Evolutionary conservation across 1,140 invertebrate species (phyloP).

Genomic region (Euwallacea similis): DNA sequence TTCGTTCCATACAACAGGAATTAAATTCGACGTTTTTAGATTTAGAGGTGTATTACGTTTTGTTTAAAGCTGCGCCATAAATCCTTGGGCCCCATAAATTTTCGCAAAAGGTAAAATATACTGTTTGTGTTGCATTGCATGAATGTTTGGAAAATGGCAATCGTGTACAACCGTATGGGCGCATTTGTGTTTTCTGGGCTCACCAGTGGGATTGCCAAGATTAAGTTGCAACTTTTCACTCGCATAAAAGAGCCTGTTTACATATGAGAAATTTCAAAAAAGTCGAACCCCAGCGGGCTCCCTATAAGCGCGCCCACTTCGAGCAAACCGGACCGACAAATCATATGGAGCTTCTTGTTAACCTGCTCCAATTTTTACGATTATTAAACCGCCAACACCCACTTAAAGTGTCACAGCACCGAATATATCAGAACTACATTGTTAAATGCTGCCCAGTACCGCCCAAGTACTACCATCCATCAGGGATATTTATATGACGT

Average conservation of each 20-base stretch:
- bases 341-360: constrained; percentile 31
- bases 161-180: too few relatives aligned
- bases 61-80: constrained; percentile 19
- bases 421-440: constrained; percentile 30
- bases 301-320: not conserved
- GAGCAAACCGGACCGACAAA: constrained; percentile 21
- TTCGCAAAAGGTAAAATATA: constrained; percentile 23
- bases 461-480: constrained; percentile 27
- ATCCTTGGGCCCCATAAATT: constrained; percentile 11
- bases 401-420: constrained; percentile 14
- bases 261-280: too few relatives aligned
- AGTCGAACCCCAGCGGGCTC: not conserved
- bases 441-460: constrained; percentile 21
- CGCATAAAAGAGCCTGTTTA: too few relatives aligned
- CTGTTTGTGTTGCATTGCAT: constrained; percentile 2
- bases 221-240: too few relatives aligned
- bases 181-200: too few relatives aligned
- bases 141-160: not conserved
- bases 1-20: constrained; percentile 19
- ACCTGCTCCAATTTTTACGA: constrained; percentile 28
- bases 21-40: constrained; percentile 23
- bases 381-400: constrained; percentile 28
- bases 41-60: constrained; percentile 24
- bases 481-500: constrained; percentile 20
- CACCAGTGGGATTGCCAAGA: too few relatives aligned